A percentile compares a stretch with the other conserved stretches of the same genome.
Conservation (phyloP, 2,888 invertebrate species). For the Incurvaria masculella region DNA sequence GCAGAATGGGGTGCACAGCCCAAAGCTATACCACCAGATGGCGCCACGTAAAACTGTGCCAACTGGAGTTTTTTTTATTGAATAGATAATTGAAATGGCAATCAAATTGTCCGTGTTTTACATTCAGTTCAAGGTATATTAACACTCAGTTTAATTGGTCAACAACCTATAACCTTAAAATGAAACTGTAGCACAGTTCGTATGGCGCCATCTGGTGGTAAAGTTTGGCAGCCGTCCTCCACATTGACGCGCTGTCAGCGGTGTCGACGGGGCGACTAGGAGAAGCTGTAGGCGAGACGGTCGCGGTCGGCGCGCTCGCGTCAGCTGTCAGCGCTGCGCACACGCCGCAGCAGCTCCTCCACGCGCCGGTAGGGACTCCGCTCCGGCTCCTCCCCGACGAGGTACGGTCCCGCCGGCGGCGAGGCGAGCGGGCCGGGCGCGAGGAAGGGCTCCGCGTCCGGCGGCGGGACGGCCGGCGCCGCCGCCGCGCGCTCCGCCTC, state of each 20-base stretch:
- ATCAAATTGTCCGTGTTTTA: too few species aligned
- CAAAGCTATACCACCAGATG: too few species aligned
- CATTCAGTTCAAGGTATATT: too few species aligned
- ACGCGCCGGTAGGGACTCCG: slow-evolving; percentile 46
- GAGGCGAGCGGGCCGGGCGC: slow-evolving; percentile 26
- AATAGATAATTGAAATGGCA: too few species aligned
- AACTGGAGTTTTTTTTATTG: too few species aligned
- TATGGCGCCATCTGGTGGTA: neutral
- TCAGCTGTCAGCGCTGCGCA: slow-evolving; percentile 46
- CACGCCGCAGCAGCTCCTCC: slow-evolving; percentile 41
- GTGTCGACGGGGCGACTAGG: slow-evolving; percentile 37
- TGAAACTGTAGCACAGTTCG: too few species aligned
- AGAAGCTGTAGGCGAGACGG: slow-evolving; percentile 35
- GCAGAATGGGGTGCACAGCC: too few species aligned
- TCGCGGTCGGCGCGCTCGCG: slow-evolving; percentile 46
- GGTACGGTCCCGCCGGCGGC: slow-evolving; percentile 30
- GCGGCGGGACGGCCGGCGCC: slow-evolving; percentile 19
- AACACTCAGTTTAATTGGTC: too few species aligned
- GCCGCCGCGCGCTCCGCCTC: slow-evolving; percentile 30
- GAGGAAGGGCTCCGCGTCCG: slow-evolving; percentile 43
- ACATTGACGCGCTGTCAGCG: slow-evolving; percentile 42
- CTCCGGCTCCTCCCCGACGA: slow-evolving; percentile 33
- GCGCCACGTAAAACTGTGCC: too few species aligned
- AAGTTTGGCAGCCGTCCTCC: slow-evolving; percentile 31
- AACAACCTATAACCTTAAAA: too few species aligned